Base-by-base conservation (phyloP, 1,140 invertebrate genomes). In the Drosophila jambulina region DNA sequence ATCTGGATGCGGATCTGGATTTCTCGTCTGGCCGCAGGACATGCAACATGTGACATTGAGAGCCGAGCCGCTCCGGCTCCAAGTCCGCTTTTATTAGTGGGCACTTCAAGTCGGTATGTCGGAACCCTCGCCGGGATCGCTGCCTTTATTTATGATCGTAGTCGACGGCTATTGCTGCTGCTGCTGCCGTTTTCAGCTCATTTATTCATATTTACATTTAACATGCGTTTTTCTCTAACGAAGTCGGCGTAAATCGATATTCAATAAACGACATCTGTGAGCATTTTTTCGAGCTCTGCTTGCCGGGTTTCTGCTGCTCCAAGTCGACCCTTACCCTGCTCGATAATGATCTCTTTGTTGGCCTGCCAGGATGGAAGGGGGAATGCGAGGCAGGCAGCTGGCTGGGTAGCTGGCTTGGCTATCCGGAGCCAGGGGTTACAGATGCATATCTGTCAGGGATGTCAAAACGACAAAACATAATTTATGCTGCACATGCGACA, bases 181-280 rank as follows among this genome's bases (percentile, higher is more conserved):
- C 15, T 43, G 68, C 68, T 61, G 56, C 75, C 58, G 76, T 80
- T 82, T 83, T 82, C 82, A 82, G 78, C 81, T 90, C 85, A 90
- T 90, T 90, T 90, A 90, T 91, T 90, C 85, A 90, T 90, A 88
- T 88, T 88, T 85, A 90, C 86, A 90, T 90, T 90, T 85, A 90
- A 91, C 85, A 85, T 88, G 86, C 82, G 82, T 90, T 85, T 69
- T 58, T 49, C 78, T 75, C 69, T 91, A 88, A 88, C 86, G 85
- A 88, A 90, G 69, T 90, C 86, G 56, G 60, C 85, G 86, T 90
- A 90, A 90, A 91, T 91, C 87, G 86, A 91, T 91, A 91, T 91
- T 91, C 86, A 91, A 91, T 91, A 91, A 91, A 91, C 82, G 86
- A 91, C 86, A 91, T 91, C 86, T 91, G 86, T 91, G 82, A 86